Evolutionary conservation across 2,888 invertebrate genomes (phyloP), one percentile per base, ranked within the genome.

Genomic region (Harpalus rubripes): DNA sequence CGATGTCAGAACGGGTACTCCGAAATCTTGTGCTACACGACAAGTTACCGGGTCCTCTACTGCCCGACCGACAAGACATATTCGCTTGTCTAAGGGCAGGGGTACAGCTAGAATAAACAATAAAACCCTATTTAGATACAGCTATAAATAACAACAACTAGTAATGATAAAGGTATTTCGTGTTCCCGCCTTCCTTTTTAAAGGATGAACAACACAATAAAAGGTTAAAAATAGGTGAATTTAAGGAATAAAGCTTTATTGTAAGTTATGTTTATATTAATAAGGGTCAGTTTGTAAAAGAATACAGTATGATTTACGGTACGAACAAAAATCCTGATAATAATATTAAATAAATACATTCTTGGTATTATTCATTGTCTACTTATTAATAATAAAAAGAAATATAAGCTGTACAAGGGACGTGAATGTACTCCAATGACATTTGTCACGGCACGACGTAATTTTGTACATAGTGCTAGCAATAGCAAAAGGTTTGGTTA

Each of bases 21-120:
- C 92, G 91, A 95, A 95, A 86, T 91, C 92, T 89, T 93, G 92
- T 85, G 95, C 94, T 86, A 94, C 93, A 87, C 92, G 91, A 85
- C 92, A 90, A 74, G 93, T 91, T 82, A 90, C 90, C 86, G 91
- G 90, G 91, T 95, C 93, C 86, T 92, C 91, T 44, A 91, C 91
- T 78, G 94, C 91, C 87, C 90, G 90, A 85, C 95, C 95, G 87
- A 95, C 92, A 87, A 95, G 91, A 89, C 95, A 95, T 90, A 95
- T 94, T 89, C 94, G 92, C 87, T 93, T 91, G 88, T 92, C 92
- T 86, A 92, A 90, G 83, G 92, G 92, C 87, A 91, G 89, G 65
- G 89, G 88, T 83, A 89, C 86, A 81, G 89, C 90, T 91, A 72
- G 26, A 81, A 81, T 81, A 44, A 74, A 74, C 44, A 74, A 41